Base-by-base conservation (phyloP, 1,140 invertebrate genomes). In the Thaumatotibia leucotreta region DNA sequence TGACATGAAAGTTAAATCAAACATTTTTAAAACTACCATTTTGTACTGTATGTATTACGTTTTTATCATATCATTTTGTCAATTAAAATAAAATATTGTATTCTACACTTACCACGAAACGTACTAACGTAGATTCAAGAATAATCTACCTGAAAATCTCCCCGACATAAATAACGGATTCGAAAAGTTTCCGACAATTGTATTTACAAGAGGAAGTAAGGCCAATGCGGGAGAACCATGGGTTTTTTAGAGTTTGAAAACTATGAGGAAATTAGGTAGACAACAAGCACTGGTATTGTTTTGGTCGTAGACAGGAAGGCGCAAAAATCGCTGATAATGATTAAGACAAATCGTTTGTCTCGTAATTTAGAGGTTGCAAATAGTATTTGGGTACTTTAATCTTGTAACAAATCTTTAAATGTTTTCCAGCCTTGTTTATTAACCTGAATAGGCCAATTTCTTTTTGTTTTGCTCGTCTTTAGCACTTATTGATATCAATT, bases 211-310 rank as follows among this genome's bases (percentile, higher is more conserved):
- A 45, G 39, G 39, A 45, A 75, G 69, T 77, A 77, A 80, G 58
- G 65, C 72, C 76, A 77, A 77, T 70, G 65, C 72, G 73, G 86
- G 82, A 76, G 77, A 84, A 79, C 84, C 84, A 67, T 77, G 82
- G 83, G 77, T 79, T 85, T 86, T 82, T 82, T 65, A 32, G 58
- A 72, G 67, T 20, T 69, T 73, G 61, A 69, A 71, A 66, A 68
- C 73, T 67, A 72, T 64, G 65, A 79, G 78, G 74, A 79, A 77
- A 79, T 75, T 70, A 69, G 24, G n/a, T 20, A 45, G n/a, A 45
- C 39, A n/a, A 20, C 52, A 14, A 39, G 8, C n/a, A 27, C 10
- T 23, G 52, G 52, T 24, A 27, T 58, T 58, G 52, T 58, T 31
- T 58, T 24, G 27, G n/a, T 31, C 24, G 24, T 58, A 14, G 24